Evolutionary conservation across 2,113 vertebrate genomes (phyloP), one percentile per base, ranked within the genome.

Genomic region (Sapayoa aenigma): DNA sequence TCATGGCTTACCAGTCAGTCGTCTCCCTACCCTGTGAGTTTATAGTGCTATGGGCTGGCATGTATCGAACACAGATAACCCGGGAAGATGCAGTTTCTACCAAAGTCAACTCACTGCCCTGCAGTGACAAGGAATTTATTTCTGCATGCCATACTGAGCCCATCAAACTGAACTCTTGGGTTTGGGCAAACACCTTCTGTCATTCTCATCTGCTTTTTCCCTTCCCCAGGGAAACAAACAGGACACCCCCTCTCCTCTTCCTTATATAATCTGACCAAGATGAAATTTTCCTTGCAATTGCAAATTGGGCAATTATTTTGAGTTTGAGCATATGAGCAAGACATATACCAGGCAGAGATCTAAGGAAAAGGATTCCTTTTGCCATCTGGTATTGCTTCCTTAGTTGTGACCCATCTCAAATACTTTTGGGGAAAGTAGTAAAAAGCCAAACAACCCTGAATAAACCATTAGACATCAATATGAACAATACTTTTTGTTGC

Each of bases 1-100:
- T 67, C 0, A 1, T 20, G 17, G n/a, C 2, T 0, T 62, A 41
- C 22, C n/a, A 46, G 22, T 25, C 5, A 31, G 11, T 79, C 35
- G 21, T n/a, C 6, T 16, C 13, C 3, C 2, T 84, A 1, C 14
- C 3, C 16, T 19, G 12, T 14, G 53, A 66, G 27, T 31, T 68
- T 11, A 2, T 18, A 39, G 12, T 35, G 44, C 49, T 89, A 2
- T 39, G 23, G 58, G 4, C 24, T 56, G 65, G 21, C 8, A 4
- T 15, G 4, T 17, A 21, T 2, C 67, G 31, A 84, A 49, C 12
- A 27, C 33, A 56, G 56, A 7, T n/a, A 71, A 31, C 21, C 9
- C 42, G 46, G 12, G 31, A 87, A n/a, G 5, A 6, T 24, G 22
- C 22, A 28, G 18, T 47, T 67, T 74, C 39, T 89, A 4, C 42